A percentile compares a stretch with the other conserved stretches of the same genome.
These are phyloP conservation scores for Ailurus styani DNA, from an alignment of 2,113 vertebrate species.

Conservation along the genomic window DNA sequence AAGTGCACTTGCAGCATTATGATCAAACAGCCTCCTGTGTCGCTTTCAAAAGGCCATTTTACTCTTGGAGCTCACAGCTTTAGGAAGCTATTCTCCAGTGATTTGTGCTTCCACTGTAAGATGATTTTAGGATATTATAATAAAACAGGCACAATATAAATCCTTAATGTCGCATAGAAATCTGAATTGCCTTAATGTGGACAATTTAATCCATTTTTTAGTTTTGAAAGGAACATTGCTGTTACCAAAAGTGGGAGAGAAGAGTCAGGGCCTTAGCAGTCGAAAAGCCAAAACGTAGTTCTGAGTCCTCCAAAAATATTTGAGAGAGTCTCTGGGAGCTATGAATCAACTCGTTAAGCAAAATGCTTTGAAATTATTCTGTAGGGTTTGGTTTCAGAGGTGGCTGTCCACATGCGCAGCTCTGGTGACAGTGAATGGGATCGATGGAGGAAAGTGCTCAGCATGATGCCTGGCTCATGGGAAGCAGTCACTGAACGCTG, in stretches of 20 bases:
- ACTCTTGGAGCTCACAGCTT: neutral
- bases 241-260: neutral
- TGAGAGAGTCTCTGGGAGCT: neutral
- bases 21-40: neutral
- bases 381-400: neutral
- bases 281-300: neutral
- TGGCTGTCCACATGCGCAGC: neutral
- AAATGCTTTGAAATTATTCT: neutral
- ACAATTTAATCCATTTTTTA: neutral
- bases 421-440: neutral
- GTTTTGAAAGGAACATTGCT: neutral
- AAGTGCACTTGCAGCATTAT: neutral
- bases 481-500: neutral
- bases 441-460: neutral
- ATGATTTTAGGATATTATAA: conserved; percentile 26
- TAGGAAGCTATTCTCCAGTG: neutral
- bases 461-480: neutral
- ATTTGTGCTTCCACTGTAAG: conserved; percentile 27
- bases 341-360: conserved; percentile 13
- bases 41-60: neutral
- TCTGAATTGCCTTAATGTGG: neutral
- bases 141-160: conserved; percentile 11
- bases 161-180: conserved; percentile 9
- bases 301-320: neutral
- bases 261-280: neutral